Percentiles rank a stretch among this genome's conserved stretches.
phyloP scores from a whole-genome alignment of 2,113 vertebrate species.

The Colossoma macropomum region DNA sequence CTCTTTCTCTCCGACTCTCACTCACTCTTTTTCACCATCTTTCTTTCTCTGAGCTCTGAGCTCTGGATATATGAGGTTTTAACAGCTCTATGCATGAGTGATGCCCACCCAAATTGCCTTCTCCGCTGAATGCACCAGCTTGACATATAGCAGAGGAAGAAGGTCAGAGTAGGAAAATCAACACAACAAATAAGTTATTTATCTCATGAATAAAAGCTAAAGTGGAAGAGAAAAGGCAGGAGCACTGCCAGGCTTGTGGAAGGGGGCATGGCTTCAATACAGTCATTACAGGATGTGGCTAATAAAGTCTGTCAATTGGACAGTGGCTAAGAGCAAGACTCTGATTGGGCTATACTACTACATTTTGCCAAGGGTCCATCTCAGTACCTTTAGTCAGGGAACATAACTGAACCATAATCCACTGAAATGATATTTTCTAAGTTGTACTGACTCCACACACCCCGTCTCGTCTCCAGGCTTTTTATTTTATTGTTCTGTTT shows the following conservation, averaged over 20 bases:
- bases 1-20: background rate
- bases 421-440: too few species aligned
- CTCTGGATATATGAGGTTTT: conserved; percentile 22
- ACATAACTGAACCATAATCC: too few species aligned
- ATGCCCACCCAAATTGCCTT: conserved; percentile 34
- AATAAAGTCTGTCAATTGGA: too few species aligned
- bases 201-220: conserved; percentile 37
- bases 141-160: conserved; percentile 5
- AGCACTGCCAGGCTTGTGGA: background rate
- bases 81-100: conserved; percentile 51
- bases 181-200: conserved; percentile 43
- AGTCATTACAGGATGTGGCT: too few species aligned
- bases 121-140: conserved; percentile 4
- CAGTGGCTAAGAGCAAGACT: too few species aligned
- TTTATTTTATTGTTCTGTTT: too few species aligned
- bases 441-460: too few species aligned
- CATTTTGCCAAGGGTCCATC: too few species aligned
- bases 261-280: too few species aligned
- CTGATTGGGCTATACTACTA: too few species aligned
- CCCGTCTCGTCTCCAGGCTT: too few species aligned
- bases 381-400: too few species aligned
- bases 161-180: conserved; percentile 25
- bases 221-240: conserved; percentile 12
- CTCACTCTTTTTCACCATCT: background rate
- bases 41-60: conserved; percentile 20